A percentile compares a stretch with the other conserved stretches of the same genome.
Conservation (phyloP, 2,797 vertebrate species). For the Diplodus sargus region DNA sequence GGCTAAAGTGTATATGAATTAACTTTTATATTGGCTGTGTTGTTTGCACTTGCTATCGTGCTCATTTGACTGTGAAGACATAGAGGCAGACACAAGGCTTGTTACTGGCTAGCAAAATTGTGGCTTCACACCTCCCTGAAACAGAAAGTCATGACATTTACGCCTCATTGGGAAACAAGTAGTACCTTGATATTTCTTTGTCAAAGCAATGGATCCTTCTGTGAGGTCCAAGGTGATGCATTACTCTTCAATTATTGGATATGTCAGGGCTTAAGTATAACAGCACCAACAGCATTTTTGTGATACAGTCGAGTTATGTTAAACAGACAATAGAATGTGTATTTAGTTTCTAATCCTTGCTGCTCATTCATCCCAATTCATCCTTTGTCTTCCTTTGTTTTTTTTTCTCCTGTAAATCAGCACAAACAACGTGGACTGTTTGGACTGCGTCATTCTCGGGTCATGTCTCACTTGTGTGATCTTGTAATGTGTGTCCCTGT, state of each 20-base stretch:
- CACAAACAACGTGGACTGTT: too few relatives aligned
- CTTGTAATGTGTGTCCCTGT: too few relatives aligned
- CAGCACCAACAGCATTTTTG: too few relatives aligned
- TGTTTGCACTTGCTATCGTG: not conserved
- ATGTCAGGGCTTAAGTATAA: not conserved
- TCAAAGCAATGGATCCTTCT: not conserved
- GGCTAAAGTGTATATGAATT: not conserved
- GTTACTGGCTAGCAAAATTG: not conserved
- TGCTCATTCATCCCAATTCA: too few relatives aligned
- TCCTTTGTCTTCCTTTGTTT: too few relatives aligned
- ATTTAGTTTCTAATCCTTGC: too few relatives aligned
- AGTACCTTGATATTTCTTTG: conserved; percentile 4
- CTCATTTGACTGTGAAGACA: conserved; percentile 4
- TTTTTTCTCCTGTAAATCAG: not conserved
- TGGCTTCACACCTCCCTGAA: not conserved
- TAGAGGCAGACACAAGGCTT: not conserved
- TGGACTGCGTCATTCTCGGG: too few relatives aligned
- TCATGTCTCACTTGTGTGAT: too few relatives aligned
- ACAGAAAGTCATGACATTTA: conserved; percentile 32
- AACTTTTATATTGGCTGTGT: not conserved
- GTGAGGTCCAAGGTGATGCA: too few relatives aligned
- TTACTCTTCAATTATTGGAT: not conserved
- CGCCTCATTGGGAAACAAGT: conserved; percentile 1
- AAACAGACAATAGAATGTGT: too few relatives aligned
- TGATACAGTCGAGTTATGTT: too few relatives aligned